Evolutionary conservation across 2,113 vertebrate genomes (phyloP).

Genomic region (Mus musculus): GRCm39 chr8:57792501-57793000

Average conservation of each 20-base stretch:
- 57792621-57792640: neutral
- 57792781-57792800: neutral
- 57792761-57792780: neutral
- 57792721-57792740: neutral
- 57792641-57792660: neutral
- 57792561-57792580: neutral
- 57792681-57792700: constrained; percentile 13
- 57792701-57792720: constrained; percentile 6
- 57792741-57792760: neutral
- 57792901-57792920: neutral
- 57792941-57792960: neutral
- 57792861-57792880: neutral
- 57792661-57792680: neutral
- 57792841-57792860: neutral
- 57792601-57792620: neutral
- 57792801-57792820: neutral
- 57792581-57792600: neutral
- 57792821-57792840: constrained; percentile 44
- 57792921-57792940: neutral
- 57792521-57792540: neutral
- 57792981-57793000: constrained; percentile 55
- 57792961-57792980: neutral
- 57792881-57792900: constrained; percentile 21
- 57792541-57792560: neutral
- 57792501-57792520: neutral